These are phyloP conservation scores for Temnothorax curvispinosus DNA, from an alignment of 1,140 invertebrate species.

Conservation along the genomic window DNA sequence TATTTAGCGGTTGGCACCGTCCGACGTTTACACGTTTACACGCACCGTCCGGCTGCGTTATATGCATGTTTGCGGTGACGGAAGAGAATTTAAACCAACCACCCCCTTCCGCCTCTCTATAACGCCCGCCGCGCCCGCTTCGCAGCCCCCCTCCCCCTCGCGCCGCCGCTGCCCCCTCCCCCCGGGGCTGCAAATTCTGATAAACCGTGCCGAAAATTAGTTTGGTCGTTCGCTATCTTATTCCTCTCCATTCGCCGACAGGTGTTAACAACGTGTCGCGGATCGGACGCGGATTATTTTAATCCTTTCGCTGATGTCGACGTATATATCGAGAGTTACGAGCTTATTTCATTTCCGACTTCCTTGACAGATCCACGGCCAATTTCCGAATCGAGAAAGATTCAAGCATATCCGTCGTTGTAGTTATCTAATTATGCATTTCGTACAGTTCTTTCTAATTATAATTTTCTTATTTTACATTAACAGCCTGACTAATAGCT, in stretches of 20 bases:
- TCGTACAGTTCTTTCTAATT: neutral
- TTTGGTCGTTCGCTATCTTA: slow-evolving; percentile 37
- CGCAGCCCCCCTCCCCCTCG: neutral
- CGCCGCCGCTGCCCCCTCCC: neutral
- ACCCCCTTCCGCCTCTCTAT: slow-evolving; percentile 49
- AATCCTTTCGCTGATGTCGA: neutral
- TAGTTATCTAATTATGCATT: neutral
- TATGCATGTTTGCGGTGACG: slow-evolving; percentile 85
- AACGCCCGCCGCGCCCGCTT: neutral
- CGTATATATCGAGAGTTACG: neutral
- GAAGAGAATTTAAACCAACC: slow-evolving; percentile 85
- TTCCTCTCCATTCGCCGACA: neutral
- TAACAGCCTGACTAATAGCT: neutral
- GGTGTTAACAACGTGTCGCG: neutral
- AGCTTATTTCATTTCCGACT: neutral
- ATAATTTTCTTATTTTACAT: neutral
- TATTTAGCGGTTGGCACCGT: slow-evolving; percentile 84
- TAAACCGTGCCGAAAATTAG: slow-evolving; percentile 39
- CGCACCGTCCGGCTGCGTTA: slow-evolving; percentile 83
- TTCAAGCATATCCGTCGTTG: neutral
- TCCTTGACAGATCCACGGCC: neutral
- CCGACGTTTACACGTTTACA: slow-evolving; percentile 84
- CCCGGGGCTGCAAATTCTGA: slow-evolving; percentile 47
- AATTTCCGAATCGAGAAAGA: neutral
- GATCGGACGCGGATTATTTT: slow-evolving; percentile 12